Percentiles rank a stretch among this genome's conserved stretches.
Conservation (phyloP, 2,113 vertebrate species). For the Leucosticte australis region DNA sequence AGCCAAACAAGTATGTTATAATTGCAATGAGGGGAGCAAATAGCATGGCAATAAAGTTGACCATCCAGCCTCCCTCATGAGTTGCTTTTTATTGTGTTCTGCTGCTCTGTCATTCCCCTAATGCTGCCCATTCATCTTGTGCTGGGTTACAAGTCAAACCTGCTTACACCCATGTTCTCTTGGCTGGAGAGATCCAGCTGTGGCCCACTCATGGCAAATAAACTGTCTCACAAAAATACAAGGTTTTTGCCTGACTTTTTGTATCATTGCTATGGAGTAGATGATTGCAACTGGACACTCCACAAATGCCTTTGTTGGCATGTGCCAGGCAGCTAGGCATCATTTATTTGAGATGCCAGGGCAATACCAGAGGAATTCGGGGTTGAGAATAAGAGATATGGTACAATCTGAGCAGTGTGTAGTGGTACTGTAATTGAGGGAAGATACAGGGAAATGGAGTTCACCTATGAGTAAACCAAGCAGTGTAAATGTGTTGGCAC, state of each 20-base stretch:
- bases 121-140: constrained; percentile 17
- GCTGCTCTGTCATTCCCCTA: neutral
- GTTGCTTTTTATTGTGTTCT: constrained; percentile 40
- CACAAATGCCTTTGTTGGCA: neutral
- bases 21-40: neutral
- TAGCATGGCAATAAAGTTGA: neutral
- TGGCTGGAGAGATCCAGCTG: neutral
- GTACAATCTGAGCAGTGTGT: neutral
- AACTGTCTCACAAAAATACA: neutral
- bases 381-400: neutral
- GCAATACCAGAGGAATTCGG: neutral
- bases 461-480: neutral
- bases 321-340: neutral
- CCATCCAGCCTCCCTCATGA: neutral
- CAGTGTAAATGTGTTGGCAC: neutral
- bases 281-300: neutral
- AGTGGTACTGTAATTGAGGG: neutral
- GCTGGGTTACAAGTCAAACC: constrained; percentile 7
- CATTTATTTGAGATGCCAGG: neutral
- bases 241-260: neutral
- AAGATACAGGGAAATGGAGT: neutral
- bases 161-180: neutral
- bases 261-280: neutral
- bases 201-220: neutral
- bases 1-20: neutral